A percentile compares a stretch with the other conserved stretches of the same genome.
Conservation (phyloP, 2,888 invertebrate genomes). For the Petrolisthes cinctipes region DNA sequence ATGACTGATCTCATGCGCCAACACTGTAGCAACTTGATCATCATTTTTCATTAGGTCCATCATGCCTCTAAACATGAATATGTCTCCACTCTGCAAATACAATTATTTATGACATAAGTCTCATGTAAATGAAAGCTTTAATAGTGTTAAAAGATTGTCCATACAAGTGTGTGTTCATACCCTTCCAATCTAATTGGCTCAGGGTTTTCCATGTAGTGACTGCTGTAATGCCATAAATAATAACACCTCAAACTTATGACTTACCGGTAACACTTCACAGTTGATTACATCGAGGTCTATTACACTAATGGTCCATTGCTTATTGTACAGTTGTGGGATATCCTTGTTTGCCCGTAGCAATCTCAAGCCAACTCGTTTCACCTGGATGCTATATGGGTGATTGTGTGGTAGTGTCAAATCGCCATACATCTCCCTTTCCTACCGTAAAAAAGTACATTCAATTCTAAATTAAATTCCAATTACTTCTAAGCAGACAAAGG, state of each 20-base stretch:
- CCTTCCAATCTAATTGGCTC: too few relatives aligned
- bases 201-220: too few relatives aligned
- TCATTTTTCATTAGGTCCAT: conserved; percentile 72
- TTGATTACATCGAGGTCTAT: conserved; percentile 71
- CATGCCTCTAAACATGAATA: conserved; percentile 75
- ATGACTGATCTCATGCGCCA: conserved; percentile 77
- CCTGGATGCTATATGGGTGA: conserved; percentile 70
- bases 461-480: background rate
- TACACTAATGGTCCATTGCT: conserved; percentile 73
- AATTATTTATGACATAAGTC: background rate
- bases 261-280: conserved; percentile 74
- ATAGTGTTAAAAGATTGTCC: too few relatives aligned
- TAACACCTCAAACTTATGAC: conserved; percentile 49
- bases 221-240: background rate
- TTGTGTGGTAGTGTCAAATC: conserved; percentile 68
- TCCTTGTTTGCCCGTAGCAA: conserved; percentile 72
- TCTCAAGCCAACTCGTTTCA: conserved; percentile 70
- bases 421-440: conserved; percentile 66
- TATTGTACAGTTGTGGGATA: conserved; percentile 70
- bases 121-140: background rate
- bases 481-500: background rate
- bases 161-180: background rate
- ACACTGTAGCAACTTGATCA: conserved; percentile 74
- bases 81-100: conserved; percentile 73
- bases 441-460: background rate